These are phyloP conservation scores for Megaptera novaeangliae DNA, from an alignment of 2,113 vertebrate genomes.

Conservation along the genomic window DNA sequence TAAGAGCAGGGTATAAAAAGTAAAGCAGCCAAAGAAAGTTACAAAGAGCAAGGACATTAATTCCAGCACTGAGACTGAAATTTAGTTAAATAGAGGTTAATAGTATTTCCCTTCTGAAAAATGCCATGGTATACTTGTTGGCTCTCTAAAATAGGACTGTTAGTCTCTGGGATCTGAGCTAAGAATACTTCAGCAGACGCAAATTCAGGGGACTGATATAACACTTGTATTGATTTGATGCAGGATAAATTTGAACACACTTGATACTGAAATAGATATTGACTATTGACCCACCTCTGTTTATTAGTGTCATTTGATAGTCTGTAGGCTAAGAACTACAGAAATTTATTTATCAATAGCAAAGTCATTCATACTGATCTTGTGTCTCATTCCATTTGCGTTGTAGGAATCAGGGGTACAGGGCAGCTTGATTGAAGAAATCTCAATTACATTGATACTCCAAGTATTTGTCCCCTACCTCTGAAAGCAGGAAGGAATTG, in stretches of 20 bases:
- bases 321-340: neutral
- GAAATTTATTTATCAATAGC: neutral
- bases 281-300: neutral
- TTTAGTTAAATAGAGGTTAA: neutral
- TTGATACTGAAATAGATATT: neutral
- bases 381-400: constrained; percentile 6
- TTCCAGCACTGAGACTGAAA: neutral
- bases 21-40: neutral
- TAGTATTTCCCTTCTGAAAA: neutral
- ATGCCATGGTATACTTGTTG: neutral
- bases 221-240: neutral
- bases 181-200: neutral
- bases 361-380: neutral
- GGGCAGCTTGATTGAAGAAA: neutral
- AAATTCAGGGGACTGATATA: neutral
- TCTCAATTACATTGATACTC: neutral
- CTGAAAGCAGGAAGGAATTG: neutral
- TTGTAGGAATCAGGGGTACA: neutral
- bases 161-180: neutral
- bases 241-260: neutral
- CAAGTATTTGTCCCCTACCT: neutral
- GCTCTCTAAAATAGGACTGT: neutral
- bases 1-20: neutral
- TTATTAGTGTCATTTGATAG: neutral
- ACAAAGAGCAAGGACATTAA: neutral